Evolutionary conservation across 2,113 vertebrate genomes (phyloP).

Genomic region (Sinocyclocheilus maitianheensis): DNA sequence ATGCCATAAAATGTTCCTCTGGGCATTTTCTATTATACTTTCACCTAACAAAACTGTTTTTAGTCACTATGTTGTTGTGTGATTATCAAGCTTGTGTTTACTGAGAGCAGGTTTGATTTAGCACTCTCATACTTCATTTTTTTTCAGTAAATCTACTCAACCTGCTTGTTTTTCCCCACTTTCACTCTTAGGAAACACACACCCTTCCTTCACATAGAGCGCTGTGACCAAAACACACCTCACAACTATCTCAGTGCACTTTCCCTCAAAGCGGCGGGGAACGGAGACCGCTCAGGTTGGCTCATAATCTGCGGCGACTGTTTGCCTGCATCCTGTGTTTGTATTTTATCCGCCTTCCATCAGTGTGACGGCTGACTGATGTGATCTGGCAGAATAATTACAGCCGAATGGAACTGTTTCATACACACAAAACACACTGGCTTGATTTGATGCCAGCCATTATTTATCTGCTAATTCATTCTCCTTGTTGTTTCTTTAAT

Average conservation of each 20-base stretch:
- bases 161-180: slow-evolving; percentile 22
- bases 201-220: slow-evolving; percentile 48
- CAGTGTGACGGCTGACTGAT: slow-evolving; percentile 8
- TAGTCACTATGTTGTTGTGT: background rate
- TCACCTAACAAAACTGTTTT: background rate
- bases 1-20: background rate
- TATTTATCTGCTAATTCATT: background rate
- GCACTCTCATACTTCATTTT: background rate
- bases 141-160: background rate
- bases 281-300: background rate
- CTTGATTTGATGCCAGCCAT: background rate
- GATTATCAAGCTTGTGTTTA: background rate
- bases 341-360: slow-evolving; percentile 24
- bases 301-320: slow-evolving; percentile 18
- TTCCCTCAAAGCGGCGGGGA: slow-evolving; percentile 3
- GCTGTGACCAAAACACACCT: background rate
- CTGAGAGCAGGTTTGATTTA: background rate
- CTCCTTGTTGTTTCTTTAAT: background rate
- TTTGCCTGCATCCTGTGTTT: slow-evolving; percentile 45
- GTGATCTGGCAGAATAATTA: slow-evolving; percentile 42
- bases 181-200: slow-evolving; percentile 41
- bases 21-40: background rate
- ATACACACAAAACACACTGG: background rate
- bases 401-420: background rate
- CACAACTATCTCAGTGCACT: background rate